Conservation (phyloP, 2,113 vertebrate genomes). For the Ivindomyrus marchei region DNA sequence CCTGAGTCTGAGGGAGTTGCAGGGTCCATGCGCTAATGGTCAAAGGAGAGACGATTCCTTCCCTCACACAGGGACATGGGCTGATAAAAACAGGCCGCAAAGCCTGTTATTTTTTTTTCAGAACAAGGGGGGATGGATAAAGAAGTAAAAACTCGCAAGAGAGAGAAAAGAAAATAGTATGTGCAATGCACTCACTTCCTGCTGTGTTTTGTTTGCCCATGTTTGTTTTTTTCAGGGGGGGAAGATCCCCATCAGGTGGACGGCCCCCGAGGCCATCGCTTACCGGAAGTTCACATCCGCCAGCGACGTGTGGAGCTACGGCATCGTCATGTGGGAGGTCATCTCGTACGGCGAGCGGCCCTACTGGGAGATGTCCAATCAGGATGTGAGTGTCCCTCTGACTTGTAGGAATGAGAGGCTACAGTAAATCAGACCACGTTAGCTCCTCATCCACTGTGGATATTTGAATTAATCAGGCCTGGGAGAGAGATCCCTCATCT, state of each 20-base stretch:
- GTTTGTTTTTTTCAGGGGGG: constrained; percentile 50
- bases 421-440: background rate
- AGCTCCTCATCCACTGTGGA: background rate
- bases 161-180: background rate
- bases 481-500: background rate
- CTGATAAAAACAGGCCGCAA: background rate
- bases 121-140: background rate
- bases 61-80: background rate
- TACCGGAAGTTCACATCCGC: constrained; percentile 70
- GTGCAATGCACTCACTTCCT: background rate
- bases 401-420: background rate
- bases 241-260: constrained; percentile 69
- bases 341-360: constrained; percentile 67
- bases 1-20: background rate
- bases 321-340: constrained; percentile 71
- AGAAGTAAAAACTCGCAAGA: background rate
- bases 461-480: background rate
- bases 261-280: constrained; percentile 65
- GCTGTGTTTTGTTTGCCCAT: background rate
- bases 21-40: background rate
- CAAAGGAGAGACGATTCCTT: background rate
- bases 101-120: background rate
- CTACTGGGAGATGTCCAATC: constrained; percentile 73
- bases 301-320: constrained; percentile 68
- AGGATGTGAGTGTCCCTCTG: constrained; percentile 58